Base-by-base conservation (phyloP, 2,797 vertebrate genomes). In the Nannoperca obscura region DNA sequence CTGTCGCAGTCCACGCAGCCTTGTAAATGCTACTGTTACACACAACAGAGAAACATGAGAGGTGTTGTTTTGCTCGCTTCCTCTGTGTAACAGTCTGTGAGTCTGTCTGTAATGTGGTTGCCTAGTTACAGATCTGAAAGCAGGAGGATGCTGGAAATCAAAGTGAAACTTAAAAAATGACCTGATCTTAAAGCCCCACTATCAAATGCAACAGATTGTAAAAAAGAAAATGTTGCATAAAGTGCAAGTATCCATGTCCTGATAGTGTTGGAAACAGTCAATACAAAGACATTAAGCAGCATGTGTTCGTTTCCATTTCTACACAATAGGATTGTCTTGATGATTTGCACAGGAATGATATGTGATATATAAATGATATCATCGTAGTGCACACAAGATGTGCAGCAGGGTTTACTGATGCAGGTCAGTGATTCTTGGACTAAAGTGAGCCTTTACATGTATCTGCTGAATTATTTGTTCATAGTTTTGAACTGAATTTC, bases 41-140 rank as follows among this genome's bases (percentile, higher is more conserved):
- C 17, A 22, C 60, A 22, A 27, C 27, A 19, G 22, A 22, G 44
- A 58, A 34, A 73, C 30, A 19, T 32, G 19, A 19, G 6, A 49
- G 8, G 12, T 46, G 6, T 24, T n/a, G 34, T 44, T 30, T 59
- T 7, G 40, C 54, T 67, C 22, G 11, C 42, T 19, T 14, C 47
- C 52, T 38, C 24, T 22, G 22, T 49, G 42, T 59, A 50, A 58
- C 42, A 3, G 13, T 17, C 42, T 44, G 42, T 22, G 55, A 69
- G 40, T 54, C 49, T 44, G 53, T 32, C 36, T 62, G 50, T 42
- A 14, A 13, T 24, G 47, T 30, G 70, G 84, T 85, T 85, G 80
- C 88, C 75, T 83, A 62, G 80, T 73, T 83, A 88, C 86, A 24
- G 58, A 78, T 47, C 44, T 55, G n/a, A 64, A 57, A 64, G 36